These are phyloP conservation scores for Cyrtodaria siliqua DNA, from an alignment of 2,888 invertebrate genomes.

Conservation along the genomic window DNA sequence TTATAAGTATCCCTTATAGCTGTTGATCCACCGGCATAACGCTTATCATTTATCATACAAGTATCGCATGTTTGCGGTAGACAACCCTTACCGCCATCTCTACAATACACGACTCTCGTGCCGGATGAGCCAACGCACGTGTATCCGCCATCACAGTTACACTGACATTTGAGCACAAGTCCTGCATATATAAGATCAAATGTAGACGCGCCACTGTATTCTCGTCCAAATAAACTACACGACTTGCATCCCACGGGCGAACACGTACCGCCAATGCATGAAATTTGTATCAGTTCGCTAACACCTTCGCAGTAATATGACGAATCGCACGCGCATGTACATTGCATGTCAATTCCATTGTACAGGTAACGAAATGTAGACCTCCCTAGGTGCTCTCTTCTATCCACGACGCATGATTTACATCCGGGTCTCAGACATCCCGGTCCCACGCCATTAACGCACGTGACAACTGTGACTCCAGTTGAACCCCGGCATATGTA, in stretches of 20 bases:
- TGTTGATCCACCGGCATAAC: conserved; percentile 5
- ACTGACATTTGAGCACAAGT: conserved; percentile 64
- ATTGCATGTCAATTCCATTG: conserved; percentile 55
- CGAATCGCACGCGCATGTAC: conserved; percentile 54
- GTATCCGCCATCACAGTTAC: conserved; percentile 77
- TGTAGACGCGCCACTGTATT: conserved; percentile 60
- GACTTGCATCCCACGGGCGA: conserved; percentile 63
- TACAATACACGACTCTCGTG: conserved; percentile 35
- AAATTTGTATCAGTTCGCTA: conserved; percentile 31
- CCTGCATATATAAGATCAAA: conserved; percentile 70
- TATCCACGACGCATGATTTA: conserved; percentile 41
- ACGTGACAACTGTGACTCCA: conserved; percentile 27
- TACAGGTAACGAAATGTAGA: conserved; percentile 27
- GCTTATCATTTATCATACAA: conserved; percentile 25
- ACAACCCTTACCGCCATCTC: conserved; percentile 36
- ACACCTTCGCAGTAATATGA: conserved; percentile 54
- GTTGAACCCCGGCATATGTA: conserved; percentile 40
- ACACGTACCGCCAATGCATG: conserved; percentile 54
- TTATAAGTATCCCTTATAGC: conserved; percentile 9
- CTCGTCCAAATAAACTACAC: conserved; percentile 67
- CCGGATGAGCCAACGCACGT: conserved; percentile 69
- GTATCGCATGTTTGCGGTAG: conserved; percentile 21
- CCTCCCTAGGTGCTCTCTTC: conserved; percentile 14
- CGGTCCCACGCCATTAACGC: conserved; percentile 40
- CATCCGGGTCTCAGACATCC: conserved; percentile 44